Conservation (phyloP, 2,113 vertebrate genomes). For the Coregonus clupeaformis region DNA sequence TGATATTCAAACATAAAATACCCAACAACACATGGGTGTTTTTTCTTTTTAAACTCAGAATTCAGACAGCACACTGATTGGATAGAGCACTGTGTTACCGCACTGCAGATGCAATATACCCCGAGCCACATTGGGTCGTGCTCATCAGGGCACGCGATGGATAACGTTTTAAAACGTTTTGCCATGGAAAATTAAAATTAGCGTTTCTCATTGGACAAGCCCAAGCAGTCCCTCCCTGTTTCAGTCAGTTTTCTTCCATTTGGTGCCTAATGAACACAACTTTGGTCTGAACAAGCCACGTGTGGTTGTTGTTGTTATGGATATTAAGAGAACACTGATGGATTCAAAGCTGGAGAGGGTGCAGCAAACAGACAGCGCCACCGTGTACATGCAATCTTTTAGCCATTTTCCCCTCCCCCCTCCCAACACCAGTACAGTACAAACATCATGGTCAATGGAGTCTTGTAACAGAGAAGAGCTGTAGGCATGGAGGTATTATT, state of each 20-base stretch:
- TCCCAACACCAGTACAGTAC: slow-evolving; percentile 26
- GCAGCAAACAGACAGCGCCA: slow-evolving; percentile 39
- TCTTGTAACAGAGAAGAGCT: slow-evolving; percentile 18
- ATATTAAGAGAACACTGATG: slow-evolving; percentile 66
- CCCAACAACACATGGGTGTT: slow-evolving; percentile 60
- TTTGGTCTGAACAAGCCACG: neutral
- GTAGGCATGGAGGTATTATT: slow-evolving; percentile 44
- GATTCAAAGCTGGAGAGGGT: slow-evolving; percentile 49
- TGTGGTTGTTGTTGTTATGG: slow-evolving; percentile 55
- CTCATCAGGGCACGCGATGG: slow-evolving; percentile 18
- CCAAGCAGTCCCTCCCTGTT: too few species aligned
- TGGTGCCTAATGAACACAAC: slow-evolving; percentile 27
- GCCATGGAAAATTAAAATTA: too few species aligned
- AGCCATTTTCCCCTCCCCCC: neutral
- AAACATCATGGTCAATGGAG: slow-evolving; percentile 34
- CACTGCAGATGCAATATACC: slow-evolving; percentile 62
- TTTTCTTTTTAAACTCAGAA: slow-evolving; percentile 25
- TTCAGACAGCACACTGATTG: slow-evolving; percentile 58
- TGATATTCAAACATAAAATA: slow-evolving; percentile 55
- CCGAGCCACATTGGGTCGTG: slow-evolving; percentile 48
- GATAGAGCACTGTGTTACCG: slow-evolving; percentile 55
- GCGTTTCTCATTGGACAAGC: too few species aligned
- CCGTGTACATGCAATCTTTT: slow-evolving; percentile 55
- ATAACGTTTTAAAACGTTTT: too few species aligned
- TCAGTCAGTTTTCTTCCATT: too few species aligned